These are phyloP conservation scores for Lasioglossum zephyrum DNA, from an alignment of 2,888 invertebrate genomes.

Conservation along the genomic window DNA sequence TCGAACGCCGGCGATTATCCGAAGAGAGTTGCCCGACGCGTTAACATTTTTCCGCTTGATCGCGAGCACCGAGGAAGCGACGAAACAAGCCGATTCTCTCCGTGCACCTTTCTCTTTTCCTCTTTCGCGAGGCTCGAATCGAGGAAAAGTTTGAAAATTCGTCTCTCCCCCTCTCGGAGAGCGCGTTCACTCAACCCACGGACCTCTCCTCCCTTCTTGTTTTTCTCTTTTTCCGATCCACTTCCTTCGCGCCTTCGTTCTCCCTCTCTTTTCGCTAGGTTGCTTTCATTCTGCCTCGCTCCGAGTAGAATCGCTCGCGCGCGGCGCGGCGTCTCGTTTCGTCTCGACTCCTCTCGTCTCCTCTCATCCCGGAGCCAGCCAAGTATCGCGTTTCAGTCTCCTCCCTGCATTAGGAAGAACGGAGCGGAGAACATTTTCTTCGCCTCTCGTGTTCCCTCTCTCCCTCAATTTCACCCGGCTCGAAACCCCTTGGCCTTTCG, in stretches of 20 bases:
- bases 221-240: constrained; percentile 54
- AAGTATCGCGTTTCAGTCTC: constrained; percentile 78
- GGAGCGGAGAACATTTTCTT: constrained; percentile 14
- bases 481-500: not conserved
- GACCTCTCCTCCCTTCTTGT: constrained; percentile 48
- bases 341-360: not conserved
- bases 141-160: not conserved
- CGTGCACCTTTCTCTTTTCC: not conserved
- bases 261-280: constrained; percentile 46
- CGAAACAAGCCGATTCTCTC: not conserved
- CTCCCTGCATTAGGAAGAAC: constrained; percentile 46
- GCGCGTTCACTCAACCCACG: constrained; percentile 58
- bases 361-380: constrained; percentile 47
- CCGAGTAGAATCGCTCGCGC: constrained; percentile 52
- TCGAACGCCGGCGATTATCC: not conserved
- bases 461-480: not conserved
- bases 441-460: constrained; percentile 16
- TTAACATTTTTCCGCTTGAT: not conserved
- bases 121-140: not conserved
- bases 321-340: not conserved
- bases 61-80: not conserved
- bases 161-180: not conserved
- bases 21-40: not conserved
- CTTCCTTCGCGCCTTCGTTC: constrained; percentile 55
- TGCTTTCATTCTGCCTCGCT: constrained; percentile 50